Conservation (phyloP, 2,888 invertebrate genomes). For the Gryllus longicercus region DNA sequence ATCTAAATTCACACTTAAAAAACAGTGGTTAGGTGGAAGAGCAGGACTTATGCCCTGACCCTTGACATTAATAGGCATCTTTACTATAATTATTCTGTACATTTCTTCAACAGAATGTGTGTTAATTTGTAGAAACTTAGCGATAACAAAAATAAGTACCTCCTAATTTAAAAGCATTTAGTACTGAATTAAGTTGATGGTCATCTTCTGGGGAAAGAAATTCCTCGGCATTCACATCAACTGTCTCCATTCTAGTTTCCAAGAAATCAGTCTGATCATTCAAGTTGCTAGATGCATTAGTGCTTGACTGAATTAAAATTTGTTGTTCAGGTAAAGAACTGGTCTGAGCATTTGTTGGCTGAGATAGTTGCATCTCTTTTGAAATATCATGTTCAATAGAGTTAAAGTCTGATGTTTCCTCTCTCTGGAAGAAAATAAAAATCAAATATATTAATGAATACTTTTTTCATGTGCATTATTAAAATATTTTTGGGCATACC, state of each 20-base stretch:
- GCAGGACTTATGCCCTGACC: no score
- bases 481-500: slow-evolving; percentile 28
- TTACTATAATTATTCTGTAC: background rate
- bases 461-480: no score
- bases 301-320: no score
- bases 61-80: no score
- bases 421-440: background rate
- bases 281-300: no score
- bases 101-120: background rate
- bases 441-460: no score
- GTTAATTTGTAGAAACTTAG: background rate
- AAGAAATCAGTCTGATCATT: no score
- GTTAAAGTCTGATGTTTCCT: background rate
- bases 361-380: background rate
- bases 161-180: background rate
- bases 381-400: background rate
- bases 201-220: background rate
- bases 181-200: background rate
- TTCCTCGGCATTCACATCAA: background rate
- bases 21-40: no score
- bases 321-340: no score
- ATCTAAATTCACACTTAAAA: no score
- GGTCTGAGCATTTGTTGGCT: no score
- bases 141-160: background rate
- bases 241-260: no score